Percentiles rank a stretch among this genome's conserved stretches.
Evolutionary conservation across 2,888 invertebrate species (phyloP).

Genomic region (Acleris sparsana): DNA sequence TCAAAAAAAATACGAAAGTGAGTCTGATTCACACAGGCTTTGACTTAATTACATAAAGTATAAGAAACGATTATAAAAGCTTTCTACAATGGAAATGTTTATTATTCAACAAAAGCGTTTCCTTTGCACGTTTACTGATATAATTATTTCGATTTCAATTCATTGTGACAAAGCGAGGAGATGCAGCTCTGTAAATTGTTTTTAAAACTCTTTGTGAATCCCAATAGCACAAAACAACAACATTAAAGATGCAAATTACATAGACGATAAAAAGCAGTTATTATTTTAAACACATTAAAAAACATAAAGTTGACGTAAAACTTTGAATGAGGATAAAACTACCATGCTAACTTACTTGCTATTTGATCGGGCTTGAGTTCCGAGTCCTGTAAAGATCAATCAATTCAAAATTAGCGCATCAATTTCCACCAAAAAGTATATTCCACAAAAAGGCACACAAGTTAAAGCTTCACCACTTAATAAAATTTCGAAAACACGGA

Average conservation of each 20-base stretch:
- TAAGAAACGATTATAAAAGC: no score
- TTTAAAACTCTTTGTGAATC: no score
- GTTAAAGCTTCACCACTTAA: conserved; percentile 34
- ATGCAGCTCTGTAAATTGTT: no score
- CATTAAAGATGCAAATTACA: no score
- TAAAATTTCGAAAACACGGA: neutral
- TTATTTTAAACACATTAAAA: neutral
- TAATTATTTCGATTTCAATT: neutral
- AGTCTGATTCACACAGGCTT: no score
- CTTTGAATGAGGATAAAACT: neutral
- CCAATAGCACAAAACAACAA: no score
- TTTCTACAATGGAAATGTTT: no score
- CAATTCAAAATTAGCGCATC: conserved; percentile 36
- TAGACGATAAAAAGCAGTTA: no score
- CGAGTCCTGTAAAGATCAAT: conserved; percentile 82
- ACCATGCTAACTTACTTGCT: conserved; percentile 85
- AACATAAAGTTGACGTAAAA: neutral
- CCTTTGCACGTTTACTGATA: no score
- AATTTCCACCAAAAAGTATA: neutral
- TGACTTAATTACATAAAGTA: no score
- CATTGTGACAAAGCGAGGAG: neutral
- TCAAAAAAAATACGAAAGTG: no score
- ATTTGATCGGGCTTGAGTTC: conserved; percentile 91
- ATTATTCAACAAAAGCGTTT: no score
- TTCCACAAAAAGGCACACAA: conserved; percentile 15